These are phyloP conservation scores for Molanna angustata DNA, from an alignment of 2,888 invertebrate species.

Conservation along the genomic window DNA sequence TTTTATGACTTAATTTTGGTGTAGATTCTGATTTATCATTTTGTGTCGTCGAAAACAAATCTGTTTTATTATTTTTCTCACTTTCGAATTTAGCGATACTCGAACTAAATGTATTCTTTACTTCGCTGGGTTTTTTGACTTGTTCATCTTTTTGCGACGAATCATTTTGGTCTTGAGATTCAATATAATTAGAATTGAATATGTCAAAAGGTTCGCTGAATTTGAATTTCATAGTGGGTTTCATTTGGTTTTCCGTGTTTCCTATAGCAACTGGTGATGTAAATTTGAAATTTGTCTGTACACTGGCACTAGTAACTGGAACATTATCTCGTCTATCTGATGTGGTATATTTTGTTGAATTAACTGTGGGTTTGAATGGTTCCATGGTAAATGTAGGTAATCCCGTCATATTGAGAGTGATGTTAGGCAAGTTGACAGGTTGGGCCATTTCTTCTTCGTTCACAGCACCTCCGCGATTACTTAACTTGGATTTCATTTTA, in stretches of 20 bases:
- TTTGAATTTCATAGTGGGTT: constrained; percentile 19
- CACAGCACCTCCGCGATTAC: constrained; percentile 6
- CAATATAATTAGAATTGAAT: constrained; percentile 18
- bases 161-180: neutral
- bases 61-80: too few relatives aligned
- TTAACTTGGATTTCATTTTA: constrained; percentile 20
- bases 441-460: constrained; percentile 18
- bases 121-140: neutral
- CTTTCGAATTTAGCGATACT: too few relatives aligned
- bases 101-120: too few relatives aligned
- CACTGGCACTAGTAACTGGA: neutral
- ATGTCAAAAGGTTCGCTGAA: constrained; percentile 30
- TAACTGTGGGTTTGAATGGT: neutral
- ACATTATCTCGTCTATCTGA: neutral
- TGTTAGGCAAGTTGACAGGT: constrained; percentile 21
- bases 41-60: too few relatives aligned
- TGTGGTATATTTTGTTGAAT: constrained; percentile 4
- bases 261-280: constrained; percentile 14
- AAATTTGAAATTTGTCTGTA: constrained; percentile 21
- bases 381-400: constrained; percentile 20
- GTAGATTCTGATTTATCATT: constrained; percentile 10
- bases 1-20: constrained; percentile 6
- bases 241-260: constrained; percentile 1
- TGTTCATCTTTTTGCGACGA: neutral
- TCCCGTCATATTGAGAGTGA: constrained; percentile 17